A percentile compares a stretch with the other conserved stretches of the same genome.
phyloP scores from a whole-genome alignment of 2,888 invertebrate species.

The Tinea pellionella region DNA sequence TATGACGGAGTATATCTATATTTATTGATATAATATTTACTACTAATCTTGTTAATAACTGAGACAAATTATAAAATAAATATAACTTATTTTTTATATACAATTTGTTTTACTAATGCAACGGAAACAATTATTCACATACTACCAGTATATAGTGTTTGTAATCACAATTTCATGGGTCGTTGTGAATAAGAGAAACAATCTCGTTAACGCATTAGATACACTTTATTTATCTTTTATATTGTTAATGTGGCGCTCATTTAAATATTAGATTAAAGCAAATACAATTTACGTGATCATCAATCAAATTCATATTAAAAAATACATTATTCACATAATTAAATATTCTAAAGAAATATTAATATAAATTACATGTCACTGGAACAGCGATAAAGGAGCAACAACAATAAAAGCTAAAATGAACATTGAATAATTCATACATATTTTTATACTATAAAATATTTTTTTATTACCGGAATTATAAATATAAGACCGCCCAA shows the following conservation, averaged over 20 bases:
- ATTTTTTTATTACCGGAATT: constrained; percentile 5
- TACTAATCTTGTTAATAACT: too few species aligned
- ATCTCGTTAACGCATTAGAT: constrained; percentile 56
- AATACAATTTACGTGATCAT: neutral
- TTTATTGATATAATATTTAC: too few species aligned
- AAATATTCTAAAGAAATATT: neutral
- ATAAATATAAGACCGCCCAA: constrained; percentile 17
- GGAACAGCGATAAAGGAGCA: neutral
- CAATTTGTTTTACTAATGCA: too few species aligned
- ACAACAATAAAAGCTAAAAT: neutral
- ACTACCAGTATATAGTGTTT: neutral
- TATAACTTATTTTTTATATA: too few species aligned
- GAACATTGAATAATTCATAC: neutral
- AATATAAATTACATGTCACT: neutral
- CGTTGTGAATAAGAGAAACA: constrained; percentile 41
- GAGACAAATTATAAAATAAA: too few species aligned
- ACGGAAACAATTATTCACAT: too few species aligned
- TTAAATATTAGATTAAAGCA: neutral
- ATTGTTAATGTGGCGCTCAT: constrained; percentile 1
- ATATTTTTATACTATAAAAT: neutral
- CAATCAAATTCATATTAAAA: neutral
- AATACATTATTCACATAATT: neutral
- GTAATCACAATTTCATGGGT: constrained; percentile 53
- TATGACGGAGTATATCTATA: too few species aligned
- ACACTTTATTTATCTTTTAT: constrained; percentile 39